Percentiles rank a stretch among this genome's conserved stretches.
Evolutionary conservation across 2,113 vertebrate genomes (phyloP).

Genomic region (Amblyornis subalaris): DNA sequence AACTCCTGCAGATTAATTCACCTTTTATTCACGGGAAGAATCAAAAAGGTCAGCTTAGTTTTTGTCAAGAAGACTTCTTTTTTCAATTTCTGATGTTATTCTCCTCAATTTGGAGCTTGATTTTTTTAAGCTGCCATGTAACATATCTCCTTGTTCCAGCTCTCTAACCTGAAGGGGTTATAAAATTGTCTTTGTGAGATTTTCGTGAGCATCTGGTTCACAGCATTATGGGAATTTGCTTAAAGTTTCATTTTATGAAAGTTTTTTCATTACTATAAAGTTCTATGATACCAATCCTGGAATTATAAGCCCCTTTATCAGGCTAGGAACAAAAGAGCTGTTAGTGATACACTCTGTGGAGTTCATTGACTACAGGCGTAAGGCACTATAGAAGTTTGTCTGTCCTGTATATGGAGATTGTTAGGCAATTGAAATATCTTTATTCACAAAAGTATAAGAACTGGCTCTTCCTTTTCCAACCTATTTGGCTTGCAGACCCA

Average conservation of each 20-base stretch:
- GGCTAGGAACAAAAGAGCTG: neutral
- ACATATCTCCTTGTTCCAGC: neutral
- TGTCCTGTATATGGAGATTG: neutral
- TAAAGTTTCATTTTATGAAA: neutral
- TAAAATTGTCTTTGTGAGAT: neutral
- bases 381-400: neutral
- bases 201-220: neutral
- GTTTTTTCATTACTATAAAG: rapidly evolving
- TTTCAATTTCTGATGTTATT: neutral
- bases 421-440: neutral
- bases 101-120: neutral
- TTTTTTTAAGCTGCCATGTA: neutral
- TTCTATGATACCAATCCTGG: neutral
- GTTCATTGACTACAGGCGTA: rapidly evolving
- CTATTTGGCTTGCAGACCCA: neutral
- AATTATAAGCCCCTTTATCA: neutral
- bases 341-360: neutral
- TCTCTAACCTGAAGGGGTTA: neutral
- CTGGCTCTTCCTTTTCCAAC: neutral
- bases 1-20: neutral
- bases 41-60: neutral
- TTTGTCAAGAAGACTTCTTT: neutral
- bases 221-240: neutral
- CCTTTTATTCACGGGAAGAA: neutral
- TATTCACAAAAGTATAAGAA: neutral